Conservation (phyloP, 2,113 vertebrate species). For the Cyphomyrus discorhynchus region DNA sequence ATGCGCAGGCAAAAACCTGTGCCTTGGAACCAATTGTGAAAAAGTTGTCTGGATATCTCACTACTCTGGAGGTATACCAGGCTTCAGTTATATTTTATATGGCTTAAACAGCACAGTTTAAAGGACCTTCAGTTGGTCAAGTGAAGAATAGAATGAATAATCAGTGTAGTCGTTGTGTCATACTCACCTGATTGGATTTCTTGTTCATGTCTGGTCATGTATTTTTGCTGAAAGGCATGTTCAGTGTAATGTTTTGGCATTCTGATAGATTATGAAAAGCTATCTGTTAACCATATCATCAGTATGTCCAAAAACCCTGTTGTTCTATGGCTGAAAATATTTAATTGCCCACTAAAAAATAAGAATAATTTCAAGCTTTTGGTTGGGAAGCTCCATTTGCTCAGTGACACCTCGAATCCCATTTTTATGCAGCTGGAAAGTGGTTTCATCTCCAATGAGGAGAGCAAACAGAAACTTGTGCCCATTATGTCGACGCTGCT, state of each 20-base stretch:
- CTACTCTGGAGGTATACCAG: constrained; percentile 81
- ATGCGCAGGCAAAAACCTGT: constrained; percentile 86
- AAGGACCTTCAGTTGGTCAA: neutral
- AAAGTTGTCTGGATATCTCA: constrained; percentile 93
- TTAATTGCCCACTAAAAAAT: neutral
- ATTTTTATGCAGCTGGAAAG: constrained; percentile 75
- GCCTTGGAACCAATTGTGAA: constrained; percentile 93
- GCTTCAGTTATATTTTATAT: neutral
- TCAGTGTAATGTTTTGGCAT: neutral
- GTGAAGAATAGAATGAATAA: neutral
- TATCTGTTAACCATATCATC: neutral
- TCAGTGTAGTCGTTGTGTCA: neutral
- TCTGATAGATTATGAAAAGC: neutral
- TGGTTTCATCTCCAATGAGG: constrained; percentile 90
- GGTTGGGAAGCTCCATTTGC: neutral
- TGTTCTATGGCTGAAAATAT: neutral
- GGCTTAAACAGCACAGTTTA: neutral
- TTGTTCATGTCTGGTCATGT: neutral
- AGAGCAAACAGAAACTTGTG: constrained; percentile 93
- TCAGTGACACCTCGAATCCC: constrained; percentile 5
- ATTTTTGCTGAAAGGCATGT: neutral
- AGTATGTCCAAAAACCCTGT: neutral
- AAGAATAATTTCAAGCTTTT: neutral
- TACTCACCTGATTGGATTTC: neutral
- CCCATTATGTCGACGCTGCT: constrained; percentile 92